Evolutionary conservation across 2,888 invertebrate species (phyloP).

Genomic region (Polietes domitor): DNA sequence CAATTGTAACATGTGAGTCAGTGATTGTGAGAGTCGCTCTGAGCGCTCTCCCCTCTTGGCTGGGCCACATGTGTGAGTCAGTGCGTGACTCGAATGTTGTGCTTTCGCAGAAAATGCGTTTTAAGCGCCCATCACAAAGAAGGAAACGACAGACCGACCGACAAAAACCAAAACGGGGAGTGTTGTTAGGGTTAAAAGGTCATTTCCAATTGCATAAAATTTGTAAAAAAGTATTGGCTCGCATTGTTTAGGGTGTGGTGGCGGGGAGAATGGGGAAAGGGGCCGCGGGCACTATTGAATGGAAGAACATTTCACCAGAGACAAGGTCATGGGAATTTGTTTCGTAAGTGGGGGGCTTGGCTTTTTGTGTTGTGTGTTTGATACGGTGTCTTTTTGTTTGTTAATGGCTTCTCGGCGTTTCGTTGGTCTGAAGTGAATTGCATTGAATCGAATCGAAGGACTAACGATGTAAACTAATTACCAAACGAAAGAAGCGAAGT

Average conservation of each 20-base stretch:
- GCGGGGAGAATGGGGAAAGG: neutral
- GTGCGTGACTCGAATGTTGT: neutral
- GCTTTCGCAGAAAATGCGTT: conserved; percentile 10
- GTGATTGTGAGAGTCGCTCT: neutral
- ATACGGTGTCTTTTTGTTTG: neutral
- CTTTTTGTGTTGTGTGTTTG: conserved; percentile 38
- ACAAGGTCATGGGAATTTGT: conserved; percentile 76
- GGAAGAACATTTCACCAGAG: neutral
- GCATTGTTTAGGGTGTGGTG: conserved; percentile 25
- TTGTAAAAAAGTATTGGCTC: conserved; percentile 6
- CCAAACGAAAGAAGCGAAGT: neutral
- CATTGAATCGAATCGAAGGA: neutral
- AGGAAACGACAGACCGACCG: neutral
- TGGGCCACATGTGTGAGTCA: neutral
- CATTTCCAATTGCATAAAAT: conserved; percentile 48
- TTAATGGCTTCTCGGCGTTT: neutral
- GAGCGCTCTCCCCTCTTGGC: too few species aligned
- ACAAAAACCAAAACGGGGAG: neutral
- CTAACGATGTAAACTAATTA: conserved; percentile 16
- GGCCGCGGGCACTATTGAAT: neutral
- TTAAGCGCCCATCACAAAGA: neutral
- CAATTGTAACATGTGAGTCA: neutral
- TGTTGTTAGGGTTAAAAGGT: conserved; percentile 61
- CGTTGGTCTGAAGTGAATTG: neutral
- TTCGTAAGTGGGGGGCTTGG: conserved; percentile 68